Evolutionary conservation across 2,113 vertebrate species (phyloP), one percentile per base, ranked within the genome.

Genomic region (Bufo bufo): DNA sequence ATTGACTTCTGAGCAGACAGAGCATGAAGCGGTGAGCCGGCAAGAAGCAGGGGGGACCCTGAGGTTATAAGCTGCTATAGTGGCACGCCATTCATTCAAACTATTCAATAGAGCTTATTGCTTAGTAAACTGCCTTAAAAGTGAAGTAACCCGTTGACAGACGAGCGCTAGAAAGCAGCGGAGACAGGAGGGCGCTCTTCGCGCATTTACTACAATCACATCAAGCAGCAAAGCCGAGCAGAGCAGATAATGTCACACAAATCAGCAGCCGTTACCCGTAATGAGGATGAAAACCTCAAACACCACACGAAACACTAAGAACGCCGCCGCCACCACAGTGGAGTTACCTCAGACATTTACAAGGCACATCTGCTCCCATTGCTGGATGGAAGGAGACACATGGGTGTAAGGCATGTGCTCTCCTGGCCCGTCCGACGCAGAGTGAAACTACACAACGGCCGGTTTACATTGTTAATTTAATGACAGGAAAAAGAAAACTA

Each of bases 401-500:
- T 58, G 69, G 17, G 17, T 14, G 45, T 14, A 3, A 78, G 20
- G 19, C 85, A 82, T 69, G 23, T 72, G 12, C 13, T 45, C 61
- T 54, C 54, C 20, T 63, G 52, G 63, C 3, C 33, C 80, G 63
- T 61, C 69, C 63, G 52, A 77, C 49, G 19, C 9, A 69, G 65
- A 74, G 56, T 80, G 80, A 83, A 75, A 45, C 54, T 33, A 23
- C 6, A 23, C 86, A 17, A 89, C 81, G 0, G 88, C 89, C 89
- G 91, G 87, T 65, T 19, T 92, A 92, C 91, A 93, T 94, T 94
- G 93, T 94, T 94, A 90, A 89, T 88, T 77, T 90, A 90, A 84
- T 92, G 92, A 92, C 93, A 92, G 92, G 92, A 94, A 93, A 92
- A 91, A 91, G 69, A 77, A 59, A 87, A 93, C 94, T 91, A 91